phyloP scores from a whole-genome alignment of 2,888 invertebrate genomes.

The Calliphora vomitoria region DNA sequence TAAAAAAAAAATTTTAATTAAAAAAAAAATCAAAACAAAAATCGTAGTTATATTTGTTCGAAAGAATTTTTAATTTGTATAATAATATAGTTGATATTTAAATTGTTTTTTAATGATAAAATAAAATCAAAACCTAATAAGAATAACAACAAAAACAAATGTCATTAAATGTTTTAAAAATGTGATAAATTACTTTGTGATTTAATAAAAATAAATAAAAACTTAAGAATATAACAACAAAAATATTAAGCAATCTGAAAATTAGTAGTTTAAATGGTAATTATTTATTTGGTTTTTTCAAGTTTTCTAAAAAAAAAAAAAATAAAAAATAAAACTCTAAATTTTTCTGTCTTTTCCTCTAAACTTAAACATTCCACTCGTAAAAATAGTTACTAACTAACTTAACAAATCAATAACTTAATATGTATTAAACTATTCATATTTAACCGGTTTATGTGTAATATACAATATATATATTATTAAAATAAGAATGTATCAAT shows the following conservation, averaged over 20 bases:
- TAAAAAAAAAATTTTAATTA: conserved; percentile 24
- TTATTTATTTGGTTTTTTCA: conserved; percentile 7
- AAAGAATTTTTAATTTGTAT: conserved; percentile 36
- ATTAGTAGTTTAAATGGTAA: conserved; percentile 20
- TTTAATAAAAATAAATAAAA: conserved; percentile 53
- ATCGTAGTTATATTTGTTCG: conserved; percentile 45
- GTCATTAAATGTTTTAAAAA: conserved; percentile 67
- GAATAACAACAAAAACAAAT: conserved; percentile 69
- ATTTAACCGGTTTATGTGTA: background rate
- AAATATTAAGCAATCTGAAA: conserved; percentile 37
- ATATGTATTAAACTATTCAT: conserved; percentile 14
- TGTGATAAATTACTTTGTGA: conserved; percentile 75
- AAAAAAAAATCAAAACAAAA: conserved; percentile 32
- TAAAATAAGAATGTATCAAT: conserved; percentile 1
- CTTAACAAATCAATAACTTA: background rate
- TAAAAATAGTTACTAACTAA: conserved; percentile 5
- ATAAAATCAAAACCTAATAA: background rate
- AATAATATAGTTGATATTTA: conserved; percentile 18
- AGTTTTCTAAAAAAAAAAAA: background rate
- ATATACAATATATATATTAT: too few species aligned
- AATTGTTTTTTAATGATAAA: conserved; percentile 7
- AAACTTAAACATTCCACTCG: conserved; percentile 20
- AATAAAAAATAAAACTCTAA: background rate
- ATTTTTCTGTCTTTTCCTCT: background rate
- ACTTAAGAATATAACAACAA: too few species aligned